A percentile compares a stretch with the other conserved stretches of the same genome.
Evolutionary conservation across 2,797 vertebrate genomes (phyloP).

Genomic region (Acanthopagrus latus): DNA sequence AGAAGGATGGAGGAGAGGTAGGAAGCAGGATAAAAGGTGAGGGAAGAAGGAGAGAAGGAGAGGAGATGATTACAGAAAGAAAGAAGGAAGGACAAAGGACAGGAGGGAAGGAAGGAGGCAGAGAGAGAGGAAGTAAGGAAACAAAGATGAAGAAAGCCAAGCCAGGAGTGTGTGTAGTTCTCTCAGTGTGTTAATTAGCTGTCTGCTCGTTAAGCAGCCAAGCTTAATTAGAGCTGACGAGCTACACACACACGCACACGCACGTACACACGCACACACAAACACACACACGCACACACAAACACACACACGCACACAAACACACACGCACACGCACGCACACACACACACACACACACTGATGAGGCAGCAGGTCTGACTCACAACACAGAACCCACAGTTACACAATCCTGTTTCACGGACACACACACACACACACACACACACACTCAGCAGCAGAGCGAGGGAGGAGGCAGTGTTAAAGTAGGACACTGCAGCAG

Average conservation of each 20-base stretch:
- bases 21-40: not conserved
- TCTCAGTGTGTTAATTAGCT: conserved; percentile 72
- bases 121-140: not conserved
- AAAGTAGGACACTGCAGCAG: conserved; percentile 78
- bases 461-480: conserved; percentile 48
- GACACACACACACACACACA: conserved; percentile 19
- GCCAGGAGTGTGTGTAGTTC: conserved; percentile 34
- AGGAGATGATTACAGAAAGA: too few species aligned
- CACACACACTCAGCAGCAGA: conserved; percentile 25
- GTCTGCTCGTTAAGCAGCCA: conserved; percentile 66
- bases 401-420: conserved; percentile 58
- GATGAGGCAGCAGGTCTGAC: conserved; percentile 48
- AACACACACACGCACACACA: conserved; percentile 27
- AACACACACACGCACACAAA: conserved; percentile 27
- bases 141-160: conserved; percentile 3
- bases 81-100: not conserved
- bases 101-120: not conserved
- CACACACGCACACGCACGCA: conserved; percentile 29
- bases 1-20: not conserved
- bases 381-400: conserved; percentile 39
- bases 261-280: conserved; percentile 22
- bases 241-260: conserved; percentile 17
- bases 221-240: conserved; percentile 72
- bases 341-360: conserved; percentile 26
- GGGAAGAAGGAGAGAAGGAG: not conserved